These are phyloP conservation scores for Chlamydotis undulata DNA, from an alignment of 2,113 vertebrate species.

Conservation along the genomic window DNA sequence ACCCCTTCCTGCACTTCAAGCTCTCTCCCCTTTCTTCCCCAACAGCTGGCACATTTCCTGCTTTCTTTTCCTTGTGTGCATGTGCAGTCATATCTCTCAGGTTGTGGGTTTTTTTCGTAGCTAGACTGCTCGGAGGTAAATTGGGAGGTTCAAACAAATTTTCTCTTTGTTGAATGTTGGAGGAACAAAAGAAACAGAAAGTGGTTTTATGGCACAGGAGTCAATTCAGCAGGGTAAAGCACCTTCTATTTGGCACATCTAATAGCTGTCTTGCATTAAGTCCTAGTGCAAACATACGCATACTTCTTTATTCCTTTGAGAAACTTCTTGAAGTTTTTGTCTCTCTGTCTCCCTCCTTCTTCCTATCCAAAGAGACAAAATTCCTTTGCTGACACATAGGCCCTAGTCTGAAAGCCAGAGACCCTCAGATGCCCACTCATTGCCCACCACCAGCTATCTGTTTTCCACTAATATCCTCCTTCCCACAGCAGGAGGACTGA, in stretches of 20 bases:
- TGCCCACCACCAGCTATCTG: background rate
- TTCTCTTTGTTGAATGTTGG: background rate
- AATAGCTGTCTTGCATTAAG: background rate
- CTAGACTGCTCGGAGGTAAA: background rate
- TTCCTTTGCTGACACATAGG: background rate
- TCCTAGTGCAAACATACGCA: background rate
- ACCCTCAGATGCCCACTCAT: background rate
- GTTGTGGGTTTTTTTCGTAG: background rate
- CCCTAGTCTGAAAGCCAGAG: background rate
- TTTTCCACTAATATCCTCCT: background rate
- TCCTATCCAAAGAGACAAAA: background rate
- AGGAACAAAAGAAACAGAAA: background rate
- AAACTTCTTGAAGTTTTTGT: background rate
- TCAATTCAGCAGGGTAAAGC: background rate
- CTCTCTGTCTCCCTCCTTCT: background rate
- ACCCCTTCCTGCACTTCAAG: slow-evolving; percentile 9
- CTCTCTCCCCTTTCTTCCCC: background rate
- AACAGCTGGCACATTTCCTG: slow-evolving; percentile 36
- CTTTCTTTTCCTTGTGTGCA: background rate
- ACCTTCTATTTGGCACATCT: background rate
- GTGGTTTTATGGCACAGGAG: background rate
- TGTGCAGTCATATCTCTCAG: background rate
- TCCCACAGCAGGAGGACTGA: background rate
- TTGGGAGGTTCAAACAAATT: slow-evolving; percentile 19
- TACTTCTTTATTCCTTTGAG: background rate